Evolutionary conservation across 2,888 invertebrate genomes (phyloP).

Genomic region (Quadroppia sp.): DNA sequence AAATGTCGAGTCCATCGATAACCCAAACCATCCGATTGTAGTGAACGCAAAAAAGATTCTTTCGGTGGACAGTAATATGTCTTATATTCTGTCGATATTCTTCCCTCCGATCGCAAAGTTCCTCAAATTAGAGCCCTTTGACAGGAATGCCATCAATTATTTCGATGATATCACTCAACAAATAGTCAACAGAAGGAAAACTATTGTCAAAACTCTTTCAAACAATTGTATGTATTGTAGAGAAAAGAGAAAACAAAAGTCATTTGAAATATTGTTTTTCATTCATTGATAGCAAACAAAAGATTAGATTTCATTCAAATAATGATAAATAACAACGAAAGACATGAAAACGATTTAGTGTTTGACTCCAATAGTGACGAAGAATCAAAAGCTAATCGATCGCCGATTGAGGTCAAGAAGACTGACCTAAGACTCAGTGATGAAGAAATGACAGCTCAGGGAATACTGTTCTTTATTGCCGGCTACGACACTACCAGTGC

Average conservation of each 20-base stretch:
- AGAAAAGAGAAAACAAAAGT: not conserved
- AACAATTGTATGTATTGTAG: not conserved
- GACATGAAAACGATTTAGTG: not conserved
- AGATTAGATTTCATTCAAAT: slow-evolving; percentile 29
- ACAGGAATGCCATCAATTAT: slow-evolving; percentile 24
- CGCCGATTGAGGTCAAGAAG: not conserved
- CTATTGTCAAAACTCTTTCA: not conserved
- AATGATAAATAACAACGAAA: slow-evolving; percentile 31
- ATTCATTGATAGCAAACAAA: not conserved
- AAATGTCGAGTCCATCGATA: slow-evolving; percentile 33
- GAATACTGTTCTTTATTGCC: slow-evolving; percentile 1
- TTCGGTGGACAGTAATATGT: not conserved
- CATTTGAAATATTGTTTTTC: not conserved
- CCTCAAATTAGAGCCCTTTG: slow-evolving; percentile 17
- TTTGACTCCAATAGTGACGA: not conserved
- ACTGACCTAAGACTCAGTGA: not conserved
- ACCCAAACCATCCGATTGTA: slow-evolving; percentile 38
- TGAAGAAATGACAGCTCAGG: slow-evolving; percentile 36
- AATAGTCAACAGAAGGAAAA: slow-evolving; percentile 18
- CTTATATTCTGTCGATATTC: not conserved
- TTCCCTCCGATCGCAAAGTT: slow-evolving; percentile 18
- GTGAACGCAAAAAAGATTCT: slow-evolving; percentile 32
- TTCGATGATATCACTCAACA: slow-evolving; percentile 28
- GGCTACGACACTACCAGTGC: slow-evolving; percentile 24
- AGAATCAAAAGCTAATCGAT: not conserved